phyloP scores from a whole-genome alignment of 2,888 invertebrate species.

The Epinotia nisella region DNA sequence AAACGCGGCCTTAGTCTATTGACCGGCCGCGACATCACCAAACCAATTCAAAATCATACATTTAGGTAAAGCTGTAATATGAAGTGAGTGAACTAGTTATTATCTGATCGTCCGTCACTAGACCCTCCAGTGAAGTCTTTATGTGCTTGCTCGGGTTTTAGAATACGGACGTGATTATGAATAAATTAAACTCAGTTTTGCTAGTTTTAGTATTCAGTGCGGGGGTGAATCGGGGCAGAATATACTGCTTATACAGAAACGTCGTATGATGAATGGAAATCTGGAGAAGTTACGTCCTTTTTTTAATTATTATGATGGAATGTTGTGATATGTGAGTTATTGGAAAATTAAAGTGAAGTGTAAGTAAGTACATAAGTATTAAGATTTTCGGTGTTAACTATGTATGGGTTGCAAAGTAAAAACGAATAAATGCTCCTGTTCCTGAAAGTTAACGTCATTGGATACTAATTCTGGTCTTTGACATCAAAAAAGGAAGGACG shows the following conservation, averaged over 20 bases:
- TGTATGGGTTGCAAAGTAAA: too few relatives aligned
- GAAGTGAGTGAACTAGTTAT: background rate
- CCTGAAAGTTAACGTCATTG: too few relatives aligned
- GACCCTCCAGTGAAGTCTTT: background rate
- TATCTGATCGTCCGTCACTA: conserved; percentile 18
- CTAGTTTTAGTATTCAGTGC: conserved; percentile 48
- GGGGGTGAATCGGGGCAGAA: conserved; percentile 20
- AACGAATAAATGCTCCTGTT: too few relatives aligned
- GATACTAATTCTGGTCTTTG: too few relatives aligned
- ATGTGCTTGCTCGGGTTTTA: conserved; percentile 34
- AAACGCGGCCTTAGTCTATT: too few relatives aligned
- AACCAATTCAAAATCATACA: background rate
- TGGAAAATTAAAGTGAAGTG: conserved; percentile 16
- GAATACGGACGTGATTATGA: conserved; percentile 64
- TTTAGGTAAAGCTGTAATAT: background rate
- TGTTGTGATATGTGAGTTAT: conserved; percentile 19
- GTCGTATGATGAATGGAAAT: background rate
- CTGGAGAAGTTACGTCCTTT: background rate
- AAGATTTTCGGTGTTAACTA: too few relatives aligned
- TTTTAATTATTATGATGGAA: conserved; percentile 25
- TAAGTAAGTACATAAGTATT: background rate
- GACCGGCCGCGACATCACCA: background rate
- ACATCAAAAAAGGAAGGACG: too few relatives aligned
- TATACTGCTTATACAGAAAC: background rate
- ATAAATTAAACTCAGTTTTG: conserved; percentile 61